Evolutionary conservation across 2,113 vertebrate species (phyloP).

Genomic region (Gymnogyps californianus): DNA sequence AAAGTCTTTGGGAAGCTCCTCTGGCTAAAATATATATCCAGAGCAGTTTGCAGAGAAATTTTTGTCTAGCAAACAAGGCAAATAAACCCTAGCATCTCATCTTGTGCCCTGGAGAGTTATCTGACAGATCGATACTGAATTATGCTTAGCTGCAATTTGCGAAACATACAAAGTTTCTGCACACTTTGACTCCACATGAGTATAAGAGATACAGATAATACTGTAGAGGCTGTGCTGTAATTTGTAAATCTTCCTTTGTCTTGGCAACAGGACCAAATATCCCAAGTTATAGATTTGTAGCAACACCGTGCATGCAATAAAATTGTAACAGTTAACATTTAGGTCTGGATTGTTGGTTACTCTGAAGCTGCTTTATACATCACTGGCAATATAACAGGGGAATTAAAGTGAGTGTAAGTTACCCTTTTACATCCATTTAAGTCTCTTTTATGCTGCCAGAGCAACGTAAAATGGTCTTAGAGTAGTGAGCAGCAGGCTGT

Average conservation of each 20-base stretch:
- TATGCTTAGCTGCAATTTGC: not conserved
- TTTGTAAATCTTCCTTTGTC: not conserved
- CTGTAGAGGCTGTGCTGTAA: not conserved
- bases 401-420: not conserved
- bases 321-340: not conserved
- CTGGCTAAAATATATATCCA: not conserved
- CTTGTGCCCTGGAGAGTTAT: not conserved
- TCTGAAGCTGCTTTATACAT: not conserved
- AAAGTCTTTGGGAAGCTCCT: not conserved
- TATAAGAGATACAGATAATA: not conserved
- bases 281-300: not conserved
- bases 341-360: not conserved
- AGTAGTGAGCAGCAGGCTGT: not conserved
- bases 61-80: not conserved
- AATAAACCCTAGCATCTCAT: not conserved
- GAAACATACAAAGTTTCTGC: not conserved
- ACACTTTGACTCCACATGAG: not conserved
- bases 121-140: not conserved
- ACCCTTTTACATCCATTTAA: not conserved
- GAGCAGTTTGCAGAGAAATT: not conserved
- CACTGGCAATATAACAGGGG: not conserved
- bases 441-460: not conserved
- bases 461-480: not conserved
- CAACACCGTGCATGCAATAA: not conserved
- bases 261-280: not conserved